These are phyloP conservation scores for Lampris incognitus DNA, from an alignment of 2,113 vertebrate species.

Conservation along the genomic window DNA sequence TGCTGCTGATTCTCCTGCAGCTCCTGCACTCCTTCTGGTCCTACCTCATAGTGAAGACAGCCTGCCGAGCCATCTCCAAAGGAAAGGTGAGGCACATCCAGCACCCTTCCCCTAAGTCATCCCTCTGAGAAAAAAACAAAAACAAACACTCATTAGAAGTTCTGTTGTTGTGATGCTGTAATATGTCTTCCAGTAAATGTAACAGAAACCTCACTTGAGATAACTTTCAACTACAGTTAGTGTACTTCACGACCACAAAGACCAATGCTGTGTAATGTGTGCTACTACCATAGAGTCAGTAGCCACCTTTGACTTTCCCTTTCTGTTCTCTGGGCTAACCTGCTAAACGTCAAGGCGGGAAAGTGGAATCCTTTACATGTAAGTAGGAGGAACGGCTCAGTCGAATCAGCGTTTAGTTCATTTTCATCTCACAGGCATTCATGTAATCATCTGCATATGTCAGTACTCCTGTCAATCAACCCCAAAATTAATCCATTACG, in stretches of 20 bases:
- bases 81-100: slow-evolving; percentile 93
- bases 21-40: slow-evolving; percentile 94
- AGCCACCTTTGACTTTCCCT: slow-evolving; percentile 38
- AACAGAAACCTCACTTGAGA: background rate
- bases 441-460: slow-evolving; percentile 7
- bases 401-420: background rate
- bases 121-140: background rate
- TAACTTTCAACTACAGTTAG: background rate
- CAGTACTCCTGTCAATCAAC: background rate
- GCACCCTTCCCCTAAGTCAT: background rate
- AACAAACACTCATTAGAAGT: background rate
- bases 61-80: slow-evolving; percentile 92
- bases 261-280: background rate
- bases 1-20: slow-evolving; percentile 90
- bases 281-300: background rate
- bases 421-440: background rate
- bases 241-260: too few species aligned
- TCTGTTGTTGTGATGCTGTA: background rate
- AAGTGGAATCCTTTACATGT: slow-evolving; percentile 98
- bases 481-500: background rate
- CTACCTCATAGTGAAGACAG: slow-evolving; percentile 92
- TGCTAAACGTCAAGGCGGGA: slow-evolving; percentile 85
- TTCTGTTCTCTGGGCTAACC: slow-evolving; percentile 51
- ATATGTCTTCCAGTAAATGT: background rate
- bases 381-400: slow-evolving; percentile 79